These are phyloP conservation scores for Dasypolia templi DNA, from an alignment of 2,888 invertebrate species.

Conservation along the genomic window DNA sequence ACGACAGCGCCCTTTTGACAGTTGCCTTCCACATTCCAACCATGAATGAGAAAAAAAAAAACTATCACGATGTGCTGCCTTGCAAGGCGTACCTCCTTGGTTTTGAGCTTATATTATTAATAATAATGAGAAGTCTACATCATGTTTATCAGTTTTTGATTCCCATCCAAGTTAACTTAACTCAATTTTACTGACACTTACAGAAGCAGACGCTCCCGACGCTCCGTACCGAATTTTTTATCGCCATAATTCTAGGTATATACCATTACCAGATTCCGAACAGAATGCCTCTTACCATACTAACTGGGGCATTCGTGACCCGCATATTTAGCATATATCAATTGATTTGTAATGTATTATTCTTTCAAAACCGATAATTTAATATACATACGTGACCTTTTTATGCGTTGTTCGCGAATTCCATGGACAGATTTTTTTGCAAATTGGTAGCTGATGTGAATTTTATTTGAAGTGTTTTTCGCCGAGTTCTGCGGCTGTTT, in stretches of 20 bases:
- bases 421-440: constrained; percentile 52
- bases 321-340: constrained; percentile 60
- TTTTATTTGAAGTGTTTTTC: constrained; percentile 52
- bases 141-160: too few relatives aligned
- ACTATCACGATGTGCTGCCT: too few relatives aligned
- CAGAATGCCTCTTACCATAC: constrained; percentile 48
- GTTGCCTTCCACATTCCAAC: too few relatives aligned
- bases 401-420: constrained; percentile 47
- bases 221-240: constrained; percentile 21
- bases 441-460: constrained; percentile 57
- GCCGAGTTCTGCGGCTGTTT: constrained; percentile 25
- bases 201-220: neutral
- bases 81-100: too few relatives aligned
- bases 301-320: constrained; percentile 59
- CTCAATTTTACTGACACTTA: neutral
- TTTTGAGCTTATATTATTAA: too few relatives aligned
- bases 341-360: constrained; percentile 69
- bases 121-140: too few relatives aligned
- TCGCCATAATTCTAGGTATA: constrained; percentile 30
- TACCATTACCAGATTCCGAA: constrained; percentile 30
- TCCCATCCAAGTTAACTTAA: neutral
- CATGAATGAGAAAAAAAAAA: too few relatives aligned
- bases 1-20: too few relatives aligned
- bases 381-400: constrained; percentile 66
- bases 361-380: constrained; percentile 66